These are phyloP conservation scores for Pachypsylla venusta DNA, from an alignment of 1,140 invertebrate genomes.

Conservation along the genomic window DNA sequence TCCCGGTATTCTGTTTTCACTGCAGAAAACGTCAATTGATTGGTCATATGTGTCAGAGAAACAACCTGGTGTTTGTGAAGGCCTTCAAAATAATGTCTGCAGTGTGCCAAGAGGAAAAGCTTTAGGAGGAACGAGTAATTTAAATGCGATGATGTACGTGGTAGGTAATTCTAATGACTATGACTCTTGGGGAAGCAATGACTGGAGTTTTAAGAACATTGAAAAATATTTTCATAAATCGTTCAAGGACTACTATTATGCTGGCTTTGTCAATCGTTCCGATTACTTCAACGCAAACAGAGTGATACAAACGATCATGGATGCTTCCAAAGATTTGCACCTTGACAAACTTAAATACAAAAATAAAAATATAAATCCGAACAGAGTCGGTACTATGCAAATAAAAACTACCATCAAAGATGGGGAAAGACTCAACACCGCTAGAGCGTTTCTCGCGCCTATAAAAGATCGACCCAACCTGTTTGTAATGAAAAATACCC, in stretches of 20 bases:
- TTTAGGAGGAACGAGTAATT: conserved; percentile 43
- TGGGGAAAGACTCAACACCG: conserved; percentile 17
- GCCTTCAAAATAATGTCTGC: conserved; percentile 29
- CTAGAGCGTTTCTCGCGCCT: conserved; percentile 50
- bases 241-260: conserved; percentile 2
- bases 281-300: not conserved
- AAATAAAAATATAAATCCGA: not conserved
- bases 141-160: conserved; percentile 49
- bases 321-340: not conserved
- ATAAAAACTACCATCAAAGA: conserved; percentile 7
- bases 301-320: not conserved
- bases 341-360: not conserved
- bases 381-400: not conserved
- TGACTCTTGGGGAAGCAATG: conserved; percentile 36
- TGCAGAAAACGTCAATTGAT: not conserved
- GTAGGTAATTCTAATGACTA: conserved; percentile 41
- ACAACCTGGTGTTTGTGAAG: conserved; percentile 39
- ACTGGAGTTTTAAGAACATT: conserved; percentile 40
- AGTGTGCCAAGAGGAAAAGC: conserved; percentile 30
- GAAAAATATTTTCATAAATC: conserved; percentile 33
- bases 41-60: conserved; percentile 33
- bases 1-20: not conserved
- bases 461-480: conserved; percentile 44
- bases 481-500: conserved; percentile 42
- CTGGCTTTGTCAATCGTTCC: not conserved